Base-by-base conservation (phyloP, 2,113 vertebrate species). In the Ciconia stormi region DNA sequence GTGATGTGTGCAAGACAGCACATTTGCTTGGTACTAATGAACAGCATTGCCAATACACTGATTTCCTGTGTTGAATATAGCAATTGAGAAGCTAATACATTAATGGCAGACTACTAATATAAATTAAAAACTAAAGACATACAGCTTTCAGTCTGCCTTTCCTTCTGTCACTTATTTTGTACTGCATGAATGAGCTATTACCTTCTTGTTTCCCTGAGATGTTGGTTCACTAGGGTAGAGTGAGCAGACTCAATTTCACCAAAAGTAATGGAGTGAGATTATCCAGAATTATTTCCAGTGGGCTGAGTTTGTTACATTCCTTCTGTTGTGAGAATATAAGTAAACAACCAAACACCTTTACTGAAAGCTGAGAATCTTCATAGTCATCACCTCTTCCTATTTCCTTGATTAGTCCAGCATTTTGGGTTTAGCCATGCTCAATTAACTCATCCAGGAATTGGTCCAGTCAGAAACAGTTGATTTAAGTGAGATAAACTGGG, bases 201-300 rank as follows among this genome's bases (percentile, higher is more conserved):
- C 91, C 81, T 97, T 96, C 91, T 95, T 36, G 59, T 97, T 98
- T 98, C 67, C 17, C 94, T 58, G 80, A 95, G 95, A 98, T 96
- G 92, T 62, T 95, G 91, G 95, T 95, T 97, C 97, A 97, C 97
- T 93, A 61, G 97, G 95, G 97, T 97, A 97, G 96, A 96, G 93
- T 86, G 93, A 97, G 91, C 98, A 97, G 97, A 97, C 98, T 98
- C 97, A 97, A 98, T 98, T 98, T 98, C 96, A 93, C 95, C 13
- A 87, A 77, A 72, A 97, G 98, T 98, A 98, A 98, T 98, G 97
- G 98, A 97, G 96, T 98, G 96, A 98, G 97, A 98, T 98, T 98
- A 98, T 98, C 97, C 95, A 91, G 96, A 98, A 98, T 98, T 98
- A 98, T 97, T 98, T 98, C 98, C 98, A 97, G 97, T 96, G 98